Conservation (phyloP, 1,140 invertebrate species). For the Drosophila malerkotliana region DNA sequence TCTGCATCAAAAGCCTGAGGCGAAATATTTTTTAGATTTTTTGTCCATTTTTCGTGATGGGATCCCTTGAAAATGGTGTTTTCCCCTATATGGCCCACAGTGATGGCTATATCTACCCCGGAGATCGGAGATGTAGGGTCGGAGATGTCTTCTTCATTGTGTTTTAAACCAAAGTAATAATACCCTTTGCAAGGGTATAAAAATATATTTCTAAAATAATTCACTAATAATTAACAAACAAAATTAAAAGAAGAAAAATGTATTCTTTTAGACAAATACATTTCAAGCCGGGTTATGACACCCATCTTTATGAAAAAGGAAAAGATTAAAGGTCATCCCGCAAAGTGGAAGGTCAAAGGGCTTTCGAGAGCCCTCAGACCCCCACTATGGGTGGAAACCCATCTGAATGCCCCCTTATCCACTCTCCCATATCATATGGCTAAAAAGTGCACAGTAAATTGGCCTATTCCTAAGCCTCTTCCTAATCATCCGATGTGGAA, state of each 20-base stretch:
- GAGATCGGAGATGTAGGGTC: no score
- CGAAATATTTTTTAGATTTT: no score
- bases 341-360: slow-evolving; percentile 16
- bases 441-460: slow-evolving; percentile 26
- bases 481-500: slow-evolving; percentile 17
- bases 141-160: no score
- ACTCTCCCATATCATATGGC: neutral
- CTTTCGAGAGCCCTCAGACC: slow-evolving; percentile 21
- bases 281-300: no score
- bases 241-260: neutral
- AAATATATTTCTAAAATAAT: no score
- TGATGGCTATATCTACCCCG: no score
- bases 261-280: neutral
- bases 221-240: neutral
- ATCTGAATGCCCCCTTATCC: slow-evolving; percentile 8
- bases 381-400: slow-evolving; percentile 1
- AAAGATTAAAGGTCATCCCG: slow-evolving; percentile 7
- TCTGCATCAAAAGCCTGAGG: no score
- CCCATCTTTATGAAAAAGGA: neutral
- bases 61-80: no score
- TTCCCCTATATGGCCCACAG: no score
- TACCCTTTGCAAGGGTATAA: no score
- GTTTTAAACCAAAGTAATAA: no score
- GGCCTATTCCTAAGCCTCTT: slow-evolving; percentile 27
- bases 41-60: no score